phyloP scores from a whole-genome alignment of 2,888 invertebrate species.

The Serripes groenlandicus region DNA sequence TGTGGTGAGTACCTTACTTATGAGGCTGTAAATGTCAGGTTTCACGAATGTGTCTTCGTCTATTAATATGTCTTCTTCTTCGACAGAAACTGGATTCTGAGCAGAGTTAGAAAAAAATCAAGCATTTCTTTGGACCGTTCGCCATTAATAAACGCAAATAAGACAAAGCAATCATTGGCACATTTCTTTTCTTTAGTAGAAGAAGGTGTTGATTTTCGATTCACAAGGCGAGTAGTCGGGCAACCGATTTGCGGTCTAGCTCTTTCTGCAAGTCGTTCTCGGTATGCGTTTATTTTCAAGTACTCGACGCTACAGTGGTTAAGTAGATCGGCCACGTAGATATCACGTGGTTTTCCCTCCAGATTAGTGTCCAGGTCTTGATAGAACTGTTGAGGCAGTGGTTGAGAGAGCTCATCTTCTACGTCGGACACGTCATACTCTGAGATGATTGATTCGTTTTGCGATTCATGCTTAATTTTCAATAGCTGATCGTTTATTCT shows the following conservation, averaged over 20 bases:
- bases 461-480: not conserved
- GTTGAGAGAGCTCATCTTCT: not conserved
- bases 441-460: not conserved
- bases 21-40: too few relatives aligned
- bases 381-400: conserved; percentile 1
- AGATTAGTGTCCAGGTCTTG: not conserved
- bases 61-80: too few relatives aligned
- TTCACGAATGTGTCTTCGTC: too few relatives aligned
- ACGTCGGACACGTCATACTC: not conserved
- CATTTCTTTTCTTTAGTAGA: not conserved
- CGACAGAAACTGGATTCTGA: not conserved
- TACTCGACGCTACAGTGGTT: not conserved
- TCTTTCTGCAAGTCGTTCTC: not conserved
- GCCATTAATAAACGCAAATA: not conserved
- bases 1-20: too few relatives aligned
- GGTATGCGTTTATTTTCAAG: not conserved
- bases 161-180: conserved; percentile 1
- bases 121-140: conserved; percentile 3
- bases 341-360: not conserved
- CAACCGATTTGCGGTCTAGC: conserved; percentile 1
- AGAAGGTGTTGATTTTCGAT: not conserved
- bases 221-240: conserved; percentile 11
- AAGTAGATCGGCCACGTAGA: not conserved
- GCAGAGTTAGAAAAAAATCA: not conserved
- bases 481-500: not conserved